Percentiles rank a stretch among this genome's conserved stretches.
Evolutionary conservation across 2,797 vertebrate genomes (phyloP).

Genomic region (Echiichthys vipera): DNA sequence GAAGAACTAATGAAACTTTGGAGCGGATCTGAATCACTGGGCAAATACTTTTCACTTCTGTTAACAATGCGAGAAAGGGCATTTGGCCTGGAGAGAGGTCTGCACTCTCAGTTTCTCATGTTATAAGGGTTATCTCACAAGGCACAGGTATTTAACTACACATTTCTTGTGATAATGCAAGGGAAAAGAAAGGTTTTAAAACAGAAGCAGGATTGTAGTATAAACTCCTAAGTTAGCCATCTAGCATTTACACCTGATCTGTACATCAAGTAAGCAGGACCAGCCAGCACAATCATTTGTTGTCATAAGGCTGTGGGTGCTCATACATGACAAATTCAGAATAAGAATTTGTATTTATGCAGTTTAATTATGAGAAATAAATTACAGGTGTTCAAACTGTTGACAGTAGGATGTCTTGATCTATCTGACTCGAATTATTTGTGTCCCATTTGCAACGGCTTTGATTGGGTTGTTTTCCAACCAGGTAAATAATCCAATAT

Average conservation of each 20-base stretch:
- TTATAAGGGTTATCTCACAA: background rate
- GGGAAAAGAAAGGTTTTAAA: background rate
- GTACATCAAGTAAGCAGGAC: too few relatives aligned
- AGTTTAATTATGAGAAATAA: background rate
- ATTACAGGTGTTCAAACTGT: background rate
- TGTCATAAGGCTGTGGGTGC: background rate
- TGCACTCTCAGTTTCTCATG: too few relatives aligned
- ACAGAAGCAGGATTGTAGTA: background rate
- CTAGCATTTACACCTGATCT: too few relatives aligned
- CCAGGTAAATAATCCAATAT: background rate
- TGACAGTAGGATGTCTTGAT: background rate
- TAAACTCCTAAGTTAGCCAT: background rate
- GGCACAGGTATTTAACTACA: background rate
- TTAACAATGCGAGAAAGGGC: too few relatives aligned
- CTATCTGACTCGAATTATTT: background rate
- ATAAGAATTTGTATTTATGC: background rate
- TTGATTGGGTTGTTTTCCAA: background rate
- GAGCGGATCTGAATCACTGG: too few relatives aligned
- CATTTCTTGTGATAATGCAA: background rate
- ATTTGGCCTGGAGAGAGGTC: too few relatives aligned
- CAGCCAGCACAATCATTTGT: too few relatives aligned
- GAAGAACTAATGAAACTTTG: too few relatives aligned
- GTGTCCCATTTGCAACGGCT: constrained; percentile 2
- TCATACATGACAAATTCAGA: background rate
- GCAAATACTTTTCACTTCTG: too few relatives aligned